These are phyloP conservation scores for Collichthys lucidus DNA, from an alignment of 2,113 vertebrate species.

Conservation along the genomic window DNA sequence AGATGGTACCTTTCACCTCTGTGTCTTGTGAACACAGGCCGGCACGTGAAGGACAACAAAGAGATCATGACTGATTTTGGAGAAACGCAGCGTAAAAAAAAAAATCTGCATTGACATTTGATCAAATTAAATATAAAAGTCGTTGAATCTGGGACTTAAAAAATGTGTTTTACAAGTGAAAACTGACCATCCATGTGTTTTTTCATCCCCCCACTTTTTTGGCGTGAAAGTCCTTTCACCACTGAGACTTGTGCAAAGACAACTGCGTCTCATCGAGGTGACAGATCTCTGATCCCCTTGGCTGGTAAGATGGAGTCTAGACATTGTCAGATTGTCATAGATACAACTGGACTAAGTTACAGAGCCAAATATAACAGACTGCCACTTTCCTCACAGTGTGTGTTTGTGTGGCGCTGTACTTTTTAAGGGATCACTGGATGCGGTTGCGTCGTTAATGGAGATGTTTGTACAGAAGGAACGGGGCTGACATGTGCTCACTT, in stretches of 20 bases:
- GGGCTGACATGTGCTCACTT: slow-evolving; percentile 30
- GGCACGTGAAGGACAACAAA: background rate
- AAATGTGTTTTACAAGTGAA: background rate
- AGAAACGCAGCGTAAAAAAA: background rate
- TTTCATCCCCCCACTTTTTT: background rate
- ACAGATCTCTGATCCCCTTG: slow-evolving; percentile 49
- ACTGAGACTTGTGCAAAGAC: background rate
- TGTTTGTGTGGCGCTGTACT: background rate
- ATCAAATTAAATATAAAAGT: background rate
- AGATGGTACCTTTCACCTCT: slow-evolving; percentile 7
- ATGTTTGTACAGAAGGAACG: slow-evolving; percentile 53
- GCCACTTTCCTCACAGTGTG: slow-evolving; percentile 5
- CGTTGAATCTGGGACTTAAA: background rate
- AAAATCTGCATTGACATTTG: background rate
- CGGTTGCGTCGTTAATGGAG: background rate
- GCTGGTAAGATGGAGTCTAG: slow-evolving; percentile 50
- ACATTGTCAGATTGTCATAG: slow-evolving; percentile 62
- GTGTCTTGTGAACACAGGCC: slow-evolving; percentile 2
- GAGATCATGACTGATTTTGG: background rate
- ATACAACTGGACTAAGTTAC: slow-evolving; percentile 44
- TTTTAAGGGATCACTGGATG: background rate
- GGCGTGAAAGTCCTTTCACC: slow-evolving; percentile 42
- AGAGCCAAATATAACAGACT: slow-evolving; percentile 62
- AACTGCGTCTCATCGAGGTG: slow-evolving; percentile 47
- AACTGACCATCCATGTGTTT: background rate